These are phyloP conservation scores for Oscheius sp. DNA, from an alignment of 2,888 invertebrate species.

Conservation along the genomic window DNA sequence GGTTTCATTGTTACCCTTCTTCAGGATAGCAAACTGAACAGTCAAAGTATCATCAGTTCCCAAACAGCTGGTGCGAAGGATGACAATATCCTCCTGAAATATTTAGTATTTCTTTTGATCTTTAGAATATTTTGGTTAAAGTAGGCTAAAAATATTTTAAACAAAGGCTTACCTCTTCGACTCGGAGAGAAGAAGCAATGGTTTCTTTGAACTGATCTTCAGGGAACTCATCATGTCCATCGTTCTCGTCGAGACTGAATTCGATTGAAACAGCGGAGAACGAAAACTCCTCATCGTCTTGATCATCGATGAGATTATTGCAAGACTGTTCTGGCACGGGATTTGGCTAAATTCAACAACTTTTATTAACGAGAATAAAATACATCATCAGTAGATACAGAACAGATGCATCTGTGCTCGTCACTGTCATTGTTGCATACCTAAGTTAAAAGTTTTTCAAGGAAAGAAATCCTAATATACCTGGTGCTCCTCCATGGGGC, in stretches of 20 bases:
- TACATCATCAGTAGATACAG: slow-evolving; percentile 51
- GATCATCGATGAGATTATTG: slow-evolving; percentile 46
- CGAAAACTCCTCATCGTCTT: slow-evolving; percentile 43
- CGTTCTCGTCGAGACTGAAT: slow-evolving; percentile 46
- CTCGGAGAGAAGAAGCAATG: slow-evolving; percentile 44
- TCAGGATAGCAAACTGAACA: slow-evolving; percentile 61
- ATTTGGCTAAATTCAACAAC: slow-evolving; percentile 33
- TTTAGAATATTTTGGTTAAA: not conserved
- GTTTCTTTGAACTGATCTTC: slow-evolving; percentile 45
- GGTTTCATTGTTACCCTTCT: slow-evolving; percentile 47
- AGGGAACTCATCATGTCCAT: slow-evolving; percentile 44
- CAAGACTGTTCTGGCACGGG: slow-evolving; percentile 55
- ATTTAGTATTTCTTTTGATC: not conserved
- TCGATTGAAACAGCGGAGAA: slow-evolving; percentile 59
- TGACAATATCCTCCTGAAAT: slow-evolving; percentile 56
- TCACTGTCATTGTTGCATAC: slow-evolving; percentile 50
- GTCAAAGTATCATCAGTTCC: slow-evolving; percentile 51
- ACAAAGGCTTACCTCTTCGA: slow-evolving; percentile 44
- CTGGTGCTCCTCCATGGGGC: slow-evolving; percentile 51
- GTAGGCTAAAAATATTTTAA: too few relatives aligned
- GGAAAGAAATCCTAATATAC: not conserved
- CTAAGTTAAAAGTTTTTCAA: slow-evolving; percentile 11
- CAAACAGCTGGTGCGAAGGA: slow-evolving; percentile 54
- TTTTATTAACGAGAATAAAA: not conserved
- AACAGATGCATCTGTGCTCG: slow-evolving; percentile 54